Conservation (phyloP, 2,113 vertebrate species). For the Oreotrochilus melanogaster region DNA sequence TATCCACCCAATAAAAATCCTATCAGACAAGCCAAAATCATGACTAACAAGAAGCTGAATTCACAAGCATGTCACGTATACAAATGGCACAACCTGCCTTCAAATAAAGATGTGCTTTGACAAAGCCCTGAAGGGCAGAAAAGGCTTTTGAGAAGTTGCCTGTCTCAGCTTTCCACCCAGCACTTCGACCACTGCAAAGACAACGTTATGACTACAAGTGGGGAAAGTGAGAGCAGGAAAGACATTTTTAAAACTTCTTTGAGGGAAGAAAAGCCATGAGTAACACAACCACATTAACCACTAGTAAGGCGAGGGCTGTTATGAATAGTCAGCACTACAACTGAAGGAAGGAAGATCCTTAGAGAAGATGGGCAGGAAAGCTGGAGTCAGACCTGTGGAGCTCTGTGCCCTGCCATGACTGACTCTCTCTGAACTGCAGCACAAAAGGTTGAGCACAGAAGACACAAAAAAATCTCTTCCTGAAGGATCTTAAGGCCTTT, state of each 20-base stretch:
- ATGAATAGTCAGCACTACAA: background rate
- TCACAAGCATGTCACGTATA: slow-evolving; percentile 67
- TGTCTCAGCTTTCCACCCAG: background rate
- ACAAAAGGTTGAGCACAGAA: background rate
- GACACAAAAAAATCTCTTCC: background rate
- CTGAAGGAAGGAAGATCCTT: background rate
- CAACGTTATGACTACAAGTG: rapidly evolving
- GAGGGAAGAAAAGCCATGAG: background rate
- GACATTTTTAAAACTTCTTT: background rate
- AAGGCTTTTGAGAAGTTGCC: background rate
- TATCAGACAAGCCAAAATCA: slow-evolving; percentile 68
- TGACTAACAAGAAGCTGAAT: slow-evolving; percentile 69
- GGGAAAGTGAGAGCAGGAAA: background rate
- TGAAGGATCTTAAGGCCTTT: background rate
- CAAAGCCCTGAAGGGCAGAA: background rate
- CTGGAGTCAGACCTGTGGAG: background rate
- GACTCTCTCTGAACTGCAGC: rapidly evolving
- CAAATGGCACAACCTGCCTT: slow-evolving; percentile 41
- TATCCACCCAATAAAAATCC: slow-evolving; percentile 69
- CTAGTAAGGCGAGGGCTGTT: background rate
- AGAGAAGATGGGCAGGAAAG: background rate
- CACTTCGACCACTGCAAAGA: background rate
- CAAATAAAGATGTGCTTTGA: background rate
- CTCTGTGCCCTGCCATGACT: background rate
- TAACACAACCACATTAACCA: background rate